Percentiles rank a stretch among this genome's conserved stretches.
Evolutionary conservation across 92 coral and sea anemone species (phyloP).

Genomic region (Parazoanthus atlanticus): DNA sequence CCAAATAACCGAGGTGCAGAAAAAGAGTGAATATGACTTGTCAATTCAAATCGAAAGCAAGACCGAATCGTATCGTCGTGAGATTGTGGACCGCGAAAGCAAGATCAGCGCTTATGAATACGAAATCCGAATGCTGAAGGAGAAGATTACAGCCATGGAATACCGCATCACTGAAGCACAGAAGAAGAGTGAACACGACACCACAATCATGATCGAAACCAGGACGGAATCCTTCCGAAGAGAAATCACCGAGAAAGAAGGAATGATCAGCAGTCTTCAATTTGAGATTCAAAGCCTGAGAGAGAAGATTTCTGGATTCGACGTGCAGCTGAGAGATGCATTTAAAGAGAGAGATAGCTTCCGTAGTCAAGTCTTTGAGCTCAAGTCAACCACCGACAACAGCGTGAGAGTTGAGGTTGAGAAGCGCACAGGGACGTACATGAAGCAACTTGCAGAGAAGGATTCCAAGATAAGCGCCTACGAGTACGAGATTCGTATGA

Average conservation of each 20-base stretch:
- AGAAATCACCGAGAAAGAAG: neutral
- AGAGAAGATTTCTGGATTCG: neutral
- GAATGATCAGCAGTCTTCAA: neutral
- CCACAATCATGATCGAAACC: neutral
- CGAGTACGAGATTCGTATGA: neutral
- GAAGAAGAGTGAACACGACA: slow-evolving; percentile 25
- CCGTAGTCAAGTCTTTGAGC: neutral
- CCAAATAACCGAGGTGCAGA: slow-evolving; percentile 34
- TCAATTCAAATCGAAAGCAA: slow-evolving; percentile 43
- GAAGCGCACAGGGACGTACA: slow-evolving; percentile 36
- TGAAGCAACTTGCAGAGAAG: slow-evolving; percentile 33
- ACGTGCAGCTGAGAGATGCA: neutral
- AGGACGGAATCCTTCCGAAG: slow-evolving; percentile 10
- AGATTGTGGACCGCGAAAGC: slow-evolving; percentile 39
- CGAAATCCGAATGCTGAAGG: slow-evolving; percentile 33
- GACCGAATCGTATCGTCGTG: slow-evolving; percentile 44
- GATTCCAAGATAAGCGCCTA: slow-evolving; percentile 36
- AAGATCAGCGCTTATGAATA: slow-evolving; percentile 39
- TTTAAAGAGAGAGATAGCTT: neutral
- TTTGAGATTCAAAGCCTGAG: slow-evolving; percentile 8
- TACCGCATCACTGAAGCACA: slow-evolving; percentile 22
- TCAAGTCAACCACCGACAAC: slow-evolving; percentile 40
- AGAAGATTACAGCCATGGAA: slow-evolving; percentile 33
- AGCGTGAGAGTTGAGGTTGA: slow-evolving; percentile 33
- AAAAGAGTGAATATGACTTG: slow-evolving; percentile 33